A percentile compares a stretch with the other conserved stretches of the same genome.
Evolutionary conservation across 1,140 invertebrate species (phyloP).

Genomic region (Calycopis cecrops): DNA sequence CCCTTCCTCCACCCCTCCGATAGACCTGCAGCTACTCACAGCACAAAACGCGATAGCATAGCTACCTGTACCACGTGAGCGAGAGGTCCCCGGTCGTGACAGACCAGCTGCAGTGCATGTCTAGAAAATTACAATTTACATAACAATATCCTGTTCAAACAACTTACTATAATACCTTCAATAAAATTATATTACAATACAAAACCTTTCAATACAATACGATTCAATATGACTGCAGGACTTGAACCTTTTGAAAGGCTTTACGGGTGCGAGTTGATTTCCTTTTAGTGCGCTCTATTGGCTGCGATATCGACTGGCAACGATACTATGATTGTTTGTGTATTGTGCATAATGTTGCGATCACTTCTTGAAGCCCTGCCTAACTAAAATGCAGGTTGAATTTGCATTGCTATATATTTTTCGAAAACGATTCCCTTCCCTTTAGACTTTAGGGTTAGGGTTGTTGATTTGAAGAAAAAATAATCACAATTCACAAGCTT

Average conservation of each 20-base stretch:
- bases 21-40: too few species aligned
- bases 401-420: neutral
- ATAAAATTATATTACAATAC: conserved; percentile 16
- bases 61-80: too few species aligned
- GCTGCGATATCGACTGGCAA: conserved; percentile 6
- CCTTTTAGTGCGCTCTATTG: conserved; percentile 25
- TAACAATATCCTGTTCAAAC: too few species aligned
- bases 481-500: too few species aligned
- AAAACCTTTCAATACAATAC: conserved; percentile 12
- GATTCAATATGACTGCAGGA: conserved; percentile 17
- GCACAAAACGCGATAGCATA: too few species aligned
- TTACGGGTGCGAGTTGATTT: conserved; percentile 29
- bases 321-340: neutral
- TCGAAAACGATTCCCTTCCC: too few species aligned
- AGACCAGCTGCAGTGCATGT: too few species aligned
- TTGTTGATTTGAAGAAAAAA: too few species aligned
- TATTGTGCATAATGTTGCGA: neutral
- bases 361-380: conserved; percentile 2
- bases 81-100: too few species aligned
- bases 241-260: conserved; percentile 24
- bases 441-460: too few species aligned
- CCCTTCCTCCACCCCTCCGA: too few species aligned
- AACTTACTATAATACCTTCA: neutral
- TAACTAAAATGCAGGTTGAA: neutral
- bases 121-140: too few species aligned